Base-by-base conservation (phyloP, 2,888 invertebrate genomes). In the Odontomyia ornata region DNA sequence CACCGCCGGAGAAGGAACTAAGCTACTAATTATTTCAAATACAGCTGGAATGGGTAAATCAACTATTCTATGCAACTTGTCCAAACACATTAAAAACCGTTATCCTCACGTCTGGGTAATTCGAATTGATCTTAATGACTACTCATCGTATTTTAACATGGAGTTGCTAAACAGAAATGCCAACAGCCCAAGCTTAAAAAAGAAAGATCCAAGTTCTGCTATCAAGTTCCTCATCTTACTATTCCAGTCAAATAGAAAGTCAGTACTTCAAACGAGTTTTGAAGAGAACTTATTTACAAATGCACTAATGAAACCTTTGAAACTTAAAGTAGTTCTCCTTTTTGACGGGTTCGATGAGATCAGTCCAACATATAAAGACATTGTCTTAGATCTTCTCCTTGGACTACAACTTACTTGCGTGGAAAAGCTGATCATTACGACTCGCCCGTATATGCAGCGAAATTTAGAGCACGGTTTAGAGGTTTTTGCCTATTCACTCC, bases 301-400 rank as follows among this genome's bases (percentile, higher is more conserved):
- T 57, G 21, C 21, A 9, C 43, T 73, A 13, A 30, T 46, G 69
- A 11, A 18, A 11, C 25, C 46, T 9, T 47, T 30, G 3, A 18
- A 69, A 15, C 47, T 73, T 15, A 57, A 73, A 36, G 18, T 73
- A 1, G 60, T 30, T 7, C n/a, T 73, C 23, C 73, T 76, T 18
- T 67, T 76, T 15, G 76, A 76, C 23, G 76, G 46, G 1, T 76
- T 76, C 28, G 76, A 76, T 21, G 76, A 76, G 65, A 76, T 76
- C 36, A 65, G 65, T 23, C 64, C 64, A 1, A 65, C 27, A 5
- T 65, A 76, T 11, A 28, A 25, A 25, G 56, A 76, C 15, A 64
- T 65, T 21, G 65, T 76, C 15, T 23, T 65, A 23, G 36, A 36
- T 1, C 43, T 76, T 23, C 11, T 76, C 0, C 21, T 23, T 18